Base-by-base conservation (phyloP, 2,888 invertebrate species). In the Alsophila aescularia region DNA sequence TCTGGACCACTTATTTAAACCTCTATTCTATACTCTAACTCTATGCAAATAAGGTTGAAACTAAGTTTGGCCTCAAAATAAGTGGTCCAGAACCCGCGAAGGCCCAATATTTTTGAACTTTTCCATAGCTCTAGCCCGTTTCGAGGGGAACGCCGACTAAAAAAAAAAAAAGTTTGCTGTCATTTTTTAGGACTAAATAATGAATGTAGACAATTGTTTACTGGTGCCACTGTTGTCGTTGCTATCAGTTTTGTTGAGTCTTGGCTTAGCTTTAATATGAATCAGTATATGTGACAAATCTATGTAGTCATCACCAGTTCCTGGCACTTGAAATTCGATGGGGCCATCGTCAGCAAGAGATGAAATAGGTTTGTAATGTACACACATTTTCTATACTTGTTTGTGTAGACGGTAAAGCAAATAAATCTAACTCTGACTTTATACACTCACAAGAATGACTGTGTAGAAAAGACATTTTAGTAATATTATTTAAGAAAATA, bases 241-340 rank as follows among this genome's bases (percentile, higher is more conserved):
- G 50, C 13, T 39, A 35, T 7, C 8, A 67, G 0, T 15, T 29
- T 48, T 10, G 62, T 48, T 40, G 14, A 41, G 54, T 69, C 69
- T 24, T 57, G 58, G 43, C 52, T 66, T 61, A 9, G 65, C 63
- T 43, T 64, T 70, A 0, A 34, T 18, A 9, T 68, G 63, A 7
- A 69, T 13, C 16, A 68, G 44, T 6, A 68, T 70, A 59, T 70
- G 69, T 6, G 70, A 69, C 24, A 71, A 59, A 40, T 70, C 67
- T 1, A 70, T 65, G 18, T 67, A 70, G 43, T 70, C 69, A 64
- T 72, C 70, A n/a, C 71, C 71, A 7, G 69, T 39, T 35, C 69
- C 70, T 42, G 71, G 69, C 7, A 73, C 44, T 58, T 62, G 54
- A 61, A 72, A 73, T 52, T 70, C 73, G 12, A 69, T 64, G 0